Base-by-base conservation (phyloP, 2,888 invertebrate species). In the Synergus umbraculus region DNA sequence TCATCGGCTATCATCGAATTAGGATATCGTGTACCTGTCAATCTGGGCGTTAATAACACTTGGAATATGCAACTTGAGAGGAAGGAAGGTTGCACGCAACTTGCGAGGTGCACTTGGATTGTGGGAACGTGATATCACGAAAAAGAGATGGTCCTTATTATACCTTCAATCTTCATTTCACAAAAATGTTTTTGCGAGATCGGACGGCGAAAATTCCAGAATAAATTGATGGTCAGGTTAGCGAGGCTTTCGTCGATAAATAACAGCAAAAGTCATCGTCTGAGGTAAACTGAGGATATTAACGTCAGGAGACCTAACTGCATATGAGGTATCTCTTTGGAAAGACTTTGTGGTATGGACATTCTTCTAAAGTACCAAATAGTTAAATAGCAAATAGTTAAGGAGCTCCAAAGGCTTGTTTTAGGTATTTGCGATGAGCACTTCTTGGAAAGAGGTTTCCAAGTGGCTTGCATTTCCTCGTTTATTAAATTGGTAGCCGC, bases 41-140 rank as follows among this genome's bases (percentile, higher is more conserved):
- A 83, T 80, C 80, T 76, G 78, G 78, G 79, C 83, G 83, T 86
- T 85, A 84, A 85, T 86, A 85, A 86, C 79, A 86, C 83, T 79
- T 29, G 41, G 29, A 63, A 12, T 18, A 63, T 22, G 63, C 18
- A 63, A n/a, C 15, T 49, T 49, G 15, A 29, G 49, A 54, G 73
- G 73, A 54, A 54, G 73, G 18, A 73, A 54, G 10, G 37, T 54
- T 73, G 54, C 73, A 73, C 73, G 54, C 73, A 69, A 54, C 49
- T 13, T 13, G 12, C 46, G 7, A 46, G 12, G 22, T 13, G 67
- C 44, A 67, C 67, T 67, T 67, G 37, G 73, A 73, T 54, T 73
- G 73, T 73, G 73, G 73, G 73, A 73, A 73, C 73, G n/a, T 73
- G 73, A 73, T 73, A 54, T 54, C 15, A 73, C 73, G 54, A 29